Base-by-base conservation (phyloP, 1,140 invertebrate genomes). In the Hylyphantes graminicola region DNA sequence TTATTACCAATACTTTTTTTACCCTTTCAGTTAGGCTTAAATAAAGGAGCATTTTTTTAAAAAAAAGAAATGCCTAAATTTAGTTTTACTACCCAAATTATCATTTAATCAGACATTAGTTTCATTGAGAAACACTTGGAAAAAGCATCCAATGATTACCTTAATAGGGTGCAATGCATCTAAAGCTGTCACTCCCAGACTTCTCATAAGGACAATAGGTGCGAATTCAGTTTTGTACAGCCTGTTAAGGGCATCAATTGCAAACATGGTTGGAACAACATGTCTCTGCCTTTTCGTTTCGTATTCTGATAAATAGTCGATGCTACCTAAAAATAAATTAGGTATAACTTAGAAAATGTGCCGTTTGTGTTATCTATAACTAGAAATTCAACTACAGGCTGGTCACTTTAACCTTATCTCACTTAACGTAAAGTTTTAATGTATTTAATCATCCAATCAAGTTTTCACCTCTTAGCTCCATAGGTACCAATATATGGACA, bases 211-310 rank as follows among this genome's bases (percentile, higher is more conserved):
- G 11, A 98, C 95, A 50, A 96, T 85, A 0, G 96, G 97, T 65
- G 93, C 90, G 19, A 94, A 93, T 53, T 94, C 92, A 11, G 93
- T 94, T 85, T 92, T 92, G 88, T 98, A 99, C 0, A 99, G 91
- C 61, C 94, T 91, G 87, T 98, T 94, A 35, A 99, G 90, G 9
- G 93, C 93, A 90, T 99, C 97, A 7, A 98, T 94, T 2, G 94
- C 93, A 0, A 95, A 88, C 93, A 98, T 95, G 0, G 95, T 94
- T 5, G 96, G 95, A 19, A 98, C 90, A 89, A 98, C 97, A 87
- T 96, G 93, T 53, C 93, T 90, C 89, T 98, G 96, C 57, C 96
- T 90, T 76, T 91, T 87, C 0, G 93, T 95, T 90, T 99, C 97
- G 89, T 99, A 99, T 86, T 94, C 92, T 55, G 92, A 88, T 17